Evolutionary conservation across 2,113 vertebrate genomes (phyloP).

Genomic region (Forbesichthys agassizii): DNA sequence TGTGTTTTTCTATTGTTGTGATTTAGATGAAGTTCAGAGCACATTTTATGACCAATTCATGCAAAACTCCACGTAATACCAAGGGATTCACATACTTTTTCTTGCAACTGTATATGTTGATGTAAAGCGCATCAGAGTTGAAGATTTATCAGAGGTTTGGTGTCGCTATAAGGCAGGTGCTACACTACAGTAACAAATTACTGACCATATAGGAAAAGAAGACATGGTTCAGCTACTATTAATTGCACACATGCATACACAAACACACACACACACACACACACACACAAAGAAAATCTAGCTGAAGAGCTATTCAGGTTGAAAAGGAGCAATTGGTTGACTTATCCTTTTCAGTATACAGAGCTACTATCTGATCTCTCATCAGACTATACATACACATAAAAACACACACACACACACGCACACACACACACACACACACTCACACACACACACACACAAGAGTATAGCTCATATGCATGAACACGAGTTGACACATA

Average conservation of each 20-base stretch:
- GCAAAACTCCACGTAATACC: no score
- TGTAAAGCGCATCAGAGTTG: no score
- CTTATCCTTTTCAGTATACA: constrained; percentile 41
- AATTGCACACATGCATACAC: not conserved
- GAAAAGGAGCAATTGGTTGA: constrained; percentile 38
- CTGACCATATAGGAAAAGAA: not conserved
- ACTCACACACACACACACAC: constrained; percentile 1
- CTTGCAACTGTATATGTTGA: no score
- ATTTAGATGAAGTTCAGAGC: no score
- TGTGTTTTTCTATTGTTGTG: no score
- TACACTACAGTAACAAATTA: no score
- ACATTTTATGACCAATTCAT: no score
- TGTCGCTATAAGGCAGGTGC: no score
- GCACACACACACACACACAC: not conserved
- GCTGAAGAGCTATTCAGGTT: constrained; percentile 26
- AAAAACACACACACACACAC: not conserved
- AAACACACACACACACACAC: not conserved
- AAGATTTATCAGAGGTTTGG: no score
- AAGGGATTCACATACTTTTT: no score
- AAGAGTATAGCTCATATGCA: not conserved
- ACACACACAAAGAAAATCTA: constrained; percentile 3
- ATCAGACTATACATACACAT: not conserved
- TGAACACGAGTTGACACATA: not conserved
- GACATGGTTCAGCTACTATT: not conserved
- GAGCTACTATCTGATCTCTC: constrained; percentile 12